These are phyloP conservation scores for Lasioglossum albipes DNA, from an alignment of 1,140 invertebrate genomes.

Conservation along the genomic window DNA sequence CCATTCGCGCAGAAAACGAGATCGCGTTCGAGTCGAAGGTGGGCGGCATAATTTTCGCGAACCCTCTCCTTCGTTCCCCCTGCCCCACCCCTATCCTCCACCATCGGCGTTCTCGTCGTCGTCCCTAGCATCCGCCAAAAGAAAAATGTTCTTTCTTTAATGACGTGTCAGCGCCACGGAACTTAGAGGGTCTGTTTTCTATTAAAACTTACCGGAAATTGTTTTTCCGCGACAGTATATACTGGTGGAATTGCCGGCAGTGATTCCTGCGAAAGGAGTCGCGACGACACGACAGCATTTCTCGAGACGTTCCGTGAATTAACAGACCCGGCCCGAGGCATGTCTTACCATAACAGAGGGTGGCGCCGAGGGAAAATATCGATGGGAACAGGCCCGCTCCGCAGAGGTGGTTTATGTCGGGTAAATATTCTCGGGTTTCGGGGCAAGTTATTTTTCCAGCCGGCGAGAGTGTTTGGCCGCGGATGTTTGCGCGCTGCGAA, in stretches of 20 bases:
- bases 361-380: neutral
- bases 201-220: conserved; percentile 30
- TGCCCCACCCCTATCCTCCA: no score
- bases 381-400: neutral
- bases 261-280: neutral
- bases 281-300: neutral
- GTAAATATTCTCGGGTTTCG: neutral
- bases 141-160: conserved; percentile 53
- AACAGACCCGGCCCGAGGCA: neutral
- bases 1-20: conserved; percentile 49
- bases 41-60: conserved; percentile 46
- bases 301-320: neutral
- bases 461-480: neutral
- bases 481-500: neutral
- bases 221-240: neutral
- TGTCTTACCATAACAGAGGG: neutral
- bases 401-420: neutral
- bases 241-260: neutral
- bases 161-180: conserved; percentile 31
- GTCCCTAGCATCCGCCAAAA: neutral
- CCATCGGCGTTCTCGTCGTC: no score
- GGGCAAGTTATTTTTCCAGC: neutral
- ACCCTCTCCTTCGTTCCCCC: neutral
- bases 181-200: conserved; percentile 16
- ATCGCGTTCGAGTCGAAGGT: conserved; percentile 42